Evolutionary conservation across 2,797 vertebrate species (phyloP), one percentile per base, ranked within the genome.

Genomic region (Falco cherrug): DNA sequence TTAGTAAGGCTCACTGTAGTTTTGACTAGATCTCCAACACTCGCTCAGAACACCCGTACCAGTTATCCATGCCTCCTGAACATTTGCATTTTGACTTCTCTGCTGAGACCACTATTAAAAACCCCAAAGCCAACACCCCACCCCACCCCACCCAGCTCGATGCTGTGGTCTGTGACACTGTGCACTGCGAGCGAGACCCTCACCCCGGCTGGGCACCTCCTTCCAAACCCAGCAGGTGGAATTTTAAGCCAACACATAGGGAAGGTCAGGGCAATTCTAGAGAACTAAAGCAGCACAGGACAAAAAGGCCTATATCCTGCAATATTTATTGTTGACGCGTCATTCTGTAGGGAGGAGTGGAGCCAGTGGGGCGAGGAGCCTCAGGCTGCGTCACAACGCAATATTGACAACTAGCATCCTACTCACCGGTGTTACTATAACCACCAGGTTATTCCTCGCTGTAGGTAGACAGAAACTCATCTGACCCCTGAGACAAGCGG

Each of bases 181-280:
- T 6, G 11, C 19, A 4, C 50, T 33, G 3, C 2, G 17, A 87
- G 14, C 0, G 1, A 68, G n/a, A 31, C 22, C 47, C 37, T 59
- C 65, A 33, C 22, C 35, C 54, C 59, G 33, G 41, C 13, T n/a
- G 8, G 8, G 45, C 5, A 41, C 10, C 17, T 24, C 17, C 50
- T 63, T 79, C 50, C 51, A 43, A 79, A 83, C 48, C 2, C 54
- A 35, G 41, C 4, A 9, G 37, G n/a, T 9, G 77, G 37, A 61
- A 54, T 63, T 83, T 83, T 77, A 89, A 80, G 51, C 26, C 28
- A 56, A 20, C 10, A 37, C 35, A 16, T 3, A 45, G 43, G 28
- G 85, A 73, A 64, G 4, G 37, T 17, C 75, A 57, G 48, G 56
- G 37, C 64, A 76, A 18, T 51, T 91, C 80, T 11, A 57, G 71